phyloP scores from a whole-genome alignment of 2,797 vertebrate species.

The Hoplostethus atlanticus region DNA sequence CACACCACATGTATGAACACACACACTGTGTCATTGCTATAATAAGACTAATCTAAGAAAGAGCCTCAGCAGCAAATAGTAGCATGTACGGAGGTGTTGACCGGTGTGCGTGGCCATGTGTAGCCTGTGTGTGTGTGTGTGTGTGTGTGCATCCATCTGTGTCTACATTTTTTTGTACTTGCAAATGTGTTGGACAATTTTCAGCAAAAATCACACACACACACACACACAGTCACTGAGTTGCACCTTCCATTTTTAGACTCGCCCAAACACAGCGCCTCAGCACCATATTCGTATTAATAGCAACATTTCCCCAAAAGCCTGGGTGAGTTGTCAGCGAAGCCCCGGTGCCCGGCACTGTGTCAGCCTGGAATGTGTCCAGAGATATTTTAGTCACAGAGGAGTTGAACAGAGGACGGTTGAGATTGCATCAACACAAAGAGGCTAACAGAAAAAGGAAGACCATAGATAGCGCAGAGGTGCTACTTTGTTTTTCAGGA shows the following conservation, averaged over 20 bases:
- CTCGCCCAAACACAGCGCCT: not conserved
- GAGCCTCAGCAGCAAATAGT: conserved; percentile 13
- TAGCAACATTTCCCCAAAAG: conserved; percentile 26
- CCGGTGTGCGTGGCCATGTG: not conserved
- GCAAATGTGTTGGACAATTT: no score
- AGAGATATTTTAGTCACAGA: conserved; percentile 53
- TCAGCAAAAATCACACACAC: not conserved
- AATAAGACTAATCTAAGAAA: not conserved
- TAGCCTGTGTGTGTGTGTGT: not conserved
- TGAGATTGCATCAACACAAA: conserved; percentile 33
- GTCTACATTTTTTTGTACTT: not conserved
- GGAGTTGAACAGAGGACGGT: conserved; percentile 18
- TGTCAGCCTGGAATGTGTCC: conserved; percentile 56
- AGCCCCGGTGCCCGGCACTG: conserved; percentile 24
- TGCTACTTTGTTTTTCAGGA: conserved; percentile 17
- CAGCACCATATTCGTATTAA: conserved; percentile 32
- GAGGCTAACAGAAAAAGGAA: conserved; percentile 20
- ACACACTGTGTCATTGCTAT: conserved; percentile 9
- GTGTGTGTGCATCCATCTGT: not conserved
- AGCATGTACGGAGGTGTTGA: conserved; percentile 23
- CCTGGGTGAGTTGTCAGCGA: conserved; percentile 35
- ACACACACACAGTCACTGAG: no score
- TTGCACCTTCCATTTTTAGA: not conserved
- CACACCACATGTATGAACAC: not conserved
- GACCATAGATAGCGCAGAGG: not conserved